phyloP scores from a whole-genome alignment of 1,140 invertebrate genomes.

The Drosophila paulistorum region DNA sequence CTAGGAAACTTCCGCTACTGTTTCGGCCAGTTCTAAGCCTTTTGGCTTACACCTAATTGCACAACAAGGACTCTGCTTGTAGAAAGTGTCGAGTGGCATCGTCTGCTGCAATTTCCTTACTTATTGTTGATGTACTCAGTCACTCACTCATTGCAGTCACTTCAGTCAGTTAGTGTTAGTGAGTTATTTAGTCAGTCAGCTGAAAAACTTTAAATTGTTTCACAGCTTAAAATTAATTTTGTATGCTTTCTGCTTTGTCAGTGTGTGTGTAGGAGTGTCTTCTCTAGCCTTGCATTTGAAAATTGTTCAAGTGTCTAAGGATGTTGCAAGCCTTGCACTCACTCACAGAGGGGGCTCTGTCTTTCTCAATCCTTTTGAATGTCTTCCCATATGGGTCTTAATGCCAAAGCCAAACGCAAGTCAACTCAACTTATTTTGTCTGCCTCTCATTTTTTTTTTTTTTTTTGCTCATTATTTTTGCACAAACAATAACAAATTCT shows the following conservation, averaged over 20 bases:
- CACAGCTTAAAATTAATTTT: constrained; percentile 74
- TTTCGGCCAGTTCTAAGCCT: constrained; percentile 42
- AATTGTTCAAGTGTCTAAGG: constrained; percentile 53
- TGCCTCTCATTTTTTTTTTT: not conserved
- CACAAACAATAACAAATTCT: constrained; percentile 73
- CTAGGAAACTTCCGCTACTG: constrained; percentile 56
- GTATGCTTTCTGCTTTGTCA: constrained; percentile 33
- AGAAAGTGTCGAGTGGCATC: constrained; percentile 46
- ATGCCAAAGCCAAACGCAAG: constrained; percentile 68
- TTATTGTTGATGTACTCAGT: constrained; percentile 64
- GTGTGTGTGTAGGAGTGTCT: constrained; percentile 29
- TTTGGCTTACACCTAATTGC: constrained; percentile 71
- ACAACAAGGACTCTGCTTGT: constrained; percentile 53
- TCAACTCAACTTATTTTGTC: not conserved
- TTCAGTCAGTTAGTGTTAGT: not conserved
- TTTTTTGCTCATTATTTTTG: constrained; percentile 63
- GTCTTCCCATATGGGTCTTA: constrained; percentile 29
- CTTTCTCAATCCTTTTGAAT: not conserved
- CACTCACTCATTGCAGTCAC: constrained; percentile 30
- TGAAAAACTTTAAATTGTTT: constrained; percentile 73
- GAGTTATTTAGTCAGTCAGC: constrained; percentile 28
- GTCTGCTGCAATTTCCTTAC: constrained; percentile 71
- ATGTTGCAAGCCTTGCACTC: not conserved
- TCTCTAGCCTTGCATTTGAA: constrained; percentile 19
- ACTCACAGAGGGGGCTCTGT: too few species aligned